A percentile compares a stretch with the other conserved stretches of the same genome.
These are phyloP conservation scores for Choreutis nemorana DNA, from an alignment of 2,888 invertebrate genomes.

Conservation along the genomic window DNA sequence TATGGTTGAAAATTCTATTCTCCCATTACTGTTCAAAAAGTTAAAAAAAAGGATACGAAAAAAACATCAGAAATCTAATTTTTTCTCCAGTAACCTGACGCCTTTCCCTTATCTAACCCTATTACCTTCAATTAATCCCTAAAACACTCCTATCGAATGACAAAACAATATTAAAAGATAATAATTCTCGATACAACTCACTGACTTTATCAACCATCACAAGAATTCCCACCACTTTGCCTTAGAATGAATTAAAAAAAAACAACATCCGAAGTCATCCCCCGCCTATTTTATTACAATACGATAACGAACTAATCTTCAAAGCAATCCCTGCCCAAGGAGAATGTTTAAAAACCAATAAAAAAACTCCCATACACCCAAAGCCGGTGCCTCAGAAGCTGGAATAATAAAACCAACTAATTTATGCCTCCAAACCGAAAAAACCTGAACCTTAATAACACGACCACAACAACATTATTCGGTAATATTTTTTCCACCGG, in stretches of 20 bases:
- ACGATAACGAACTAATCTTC: constrained; percentile 56
- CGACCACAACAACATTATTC: constrained; percentile 47
- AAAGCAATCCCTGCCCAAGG: constrained; percentile 24
- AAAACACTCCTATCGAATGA: background rate
- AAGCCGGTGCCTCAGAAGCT: constrained; percentile 36
- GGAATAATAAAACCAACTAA: constrained; percentile 44
- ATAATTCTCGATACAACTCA: constrained; percentile 15
- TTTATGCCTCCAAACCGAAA: constrained; percentile 35
- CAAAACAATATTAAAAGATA: constrained; percentile 5
- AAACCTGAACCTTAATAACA: constrained; percentile 31
- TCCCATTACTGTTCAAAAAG: too few relatives aligned
- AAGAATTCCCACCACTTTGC: constrained; percentile 21
- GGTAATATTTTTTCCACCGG: constrained; percentile 28
- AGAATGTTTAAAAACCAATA: constrained; percentile 57
- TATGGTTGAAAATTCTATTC: too few relatives aligned
- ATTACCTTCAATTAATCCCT: too few relatives aligned
- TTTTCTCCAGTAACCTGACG: too few relatives aligned
- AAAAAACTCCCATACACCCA: constrained; percentile 27
- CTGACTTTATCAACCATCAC: constrained; percentile 20
- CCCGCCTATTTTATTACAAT: constrained; percentile 45
- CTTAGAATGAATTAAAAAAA: constrained; percentile 15
- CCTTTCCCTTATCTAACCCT: too few relatives aligned
- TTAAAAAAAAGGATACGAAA: too few relatives aligned
- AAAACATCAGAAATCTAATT: too few relatives aligned
- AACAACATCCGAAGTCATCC: too few relatives aligned